These are phyloP conservation scores for Saccopteryx leptura DNA, from an alignment of 2,113 vertebrate species.

Conservation along the genomic window DNA sequence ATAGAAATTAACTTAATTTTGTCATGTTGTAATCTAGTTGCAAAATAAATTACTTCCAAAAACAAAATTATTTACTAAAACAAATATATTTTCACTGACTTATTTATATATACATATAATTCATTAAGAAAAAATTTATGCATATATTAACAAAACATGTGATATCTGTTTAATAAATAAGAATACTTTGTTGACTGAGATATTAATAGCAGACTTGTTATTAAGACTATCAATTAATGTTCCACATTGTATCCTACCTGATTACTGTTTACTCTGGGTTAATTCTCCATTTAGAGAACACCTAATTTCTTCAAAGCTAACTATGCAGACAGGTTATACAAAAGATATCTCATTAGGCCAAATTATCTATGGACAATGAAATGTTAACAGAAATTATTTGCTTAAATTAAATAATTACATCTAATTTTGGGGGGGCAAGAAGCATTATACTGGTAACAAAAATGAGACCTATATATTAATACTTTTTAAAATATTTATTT, in stretches of 20 bases:
- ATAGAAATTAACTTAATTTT: not conserved
- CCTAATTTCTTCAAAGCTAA: not conserved
- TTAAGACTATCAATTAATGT: not conserved
- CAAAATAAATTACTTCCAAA: not conserved
- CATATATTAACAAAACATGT: not conserved
- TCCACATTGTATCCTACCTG: not conserved
- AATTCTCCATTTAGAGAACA: not conserved
- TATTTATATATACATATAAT: constrained; percentile 8
- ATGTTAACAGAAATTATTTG: not conserved
- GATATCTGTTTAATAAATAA: not conserved
- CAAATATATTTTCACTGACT: not conserved
- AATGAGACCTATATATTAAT: not conserved
- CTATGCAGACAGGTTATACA: not conserved
- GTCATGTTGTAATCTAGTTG: constrained; percentile 5
- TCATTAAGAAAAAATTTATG: not conserved
- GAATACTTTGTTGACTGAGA: not conserved
- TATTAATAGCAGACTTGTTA: not conserved
- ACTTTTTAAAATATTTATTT: constrained; percentile 30
- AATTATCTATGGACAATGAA: not conserved
- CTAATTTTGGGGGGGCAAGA: not conserved
- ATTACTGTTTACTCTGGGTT: not conserved
- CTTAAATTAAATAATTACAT: not conserved
- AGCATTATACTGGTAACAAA: not conserved
- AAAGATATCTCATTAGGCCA: not conserved
- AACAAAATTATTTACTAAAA: not conserved